Evolutionary conservation across 2,888 invertebrate genomes (phyloP), one percentile per base, ranked within the genome.

Genomic region (Conchocele bisecta): DNA sequence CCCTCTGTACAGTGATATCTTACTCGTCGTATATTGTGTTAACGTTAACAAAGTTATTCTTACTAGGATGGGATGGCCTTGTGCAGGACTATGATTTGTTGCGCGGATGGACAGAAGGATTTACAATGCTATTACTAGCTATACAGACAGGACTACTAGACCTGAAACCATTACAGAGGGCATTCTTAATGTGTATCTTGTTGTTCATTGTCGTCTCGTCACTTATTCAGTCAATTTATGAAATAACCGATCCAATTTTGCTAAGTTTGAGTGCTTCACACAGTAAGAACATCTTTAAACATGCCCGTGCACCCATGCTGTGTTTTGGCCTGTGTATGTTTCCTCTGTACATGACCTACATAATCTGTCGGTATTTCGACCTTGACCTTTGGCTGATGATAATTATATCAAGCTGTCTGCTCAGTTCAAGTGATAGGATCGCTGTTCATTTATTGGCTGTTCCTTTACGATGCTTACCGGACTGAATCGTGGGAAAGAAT

Each of bases 181-280:
- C 92, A 48, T 92, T 92, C 59, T 89, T 93, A 13, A 91, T 93
- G 87, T 91, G 92, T 37, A 90, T 93, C 28, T 91, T 93, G 2
- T 84, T 93, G 15, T 93, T 93, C 75, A 92, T 93, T 41, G 93
- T 93, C 5, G 84, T 92, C n/a, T 93, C 93, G 0, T 92, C 93
- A 1, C 88, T 93, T n/a, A 90, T 93, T 11, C 93, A 93, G 81
- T 93, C 92, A 11, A 91, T 93, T 86, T 92, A 92, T 76, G 93
- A 93, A 82, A 90, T 93, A 26, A 89, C 92, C 2, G 93, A 93
- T 75, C 92, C 93, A 1, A 90, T 92, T 24, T 86, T 93, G 39
- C 85, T 93, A 53, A 89, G 92, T 5, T 85, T 93, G 15, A 92
- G 92, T 81, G 92, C 92, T 11, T 91, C 91, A 13, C 90, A 91